Conservation (phyloP, 2,888 invertebrate genomes). For the Tethea ocularis region DNA sequence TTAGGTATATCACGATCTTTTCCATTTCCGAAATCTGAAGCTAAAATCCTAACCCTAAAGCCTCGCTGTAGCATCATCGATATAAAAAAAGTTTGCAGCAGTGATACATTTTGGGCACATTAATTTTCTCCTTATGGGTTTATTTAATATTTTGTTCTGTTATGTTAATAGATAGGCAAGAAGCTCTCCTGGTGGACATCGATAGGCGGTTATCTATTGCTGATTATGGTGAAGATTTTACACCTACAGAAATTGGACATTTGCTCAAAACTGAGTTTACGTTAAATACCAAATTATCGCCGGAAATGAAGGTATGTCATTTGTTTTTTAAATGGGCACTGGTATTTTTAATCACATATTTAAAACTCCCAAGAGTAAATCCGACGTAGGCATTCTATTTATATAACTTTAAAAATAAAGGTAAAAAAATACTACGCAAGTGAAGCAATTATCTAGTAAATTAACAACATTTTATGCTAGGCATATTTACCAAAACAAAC, state of each 20-base stretch:
- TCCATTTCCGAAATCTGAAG: not conserved
- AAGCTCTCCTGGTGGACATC: constrained; percentile 81
- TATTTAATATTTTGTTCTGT: not conserved
- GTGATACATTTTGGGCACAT: not conserved
- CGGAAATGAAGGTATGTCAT: constrained; percentile 72
- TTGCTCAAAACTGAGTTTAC: constrained; percentile 71
- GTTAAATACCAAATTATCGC: constrained; percentile 75
- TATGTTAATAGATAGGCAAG: constrained; percentile 80
- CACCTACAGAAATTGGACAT: constrained; percentile 75
- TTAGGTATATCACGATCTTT: no score
- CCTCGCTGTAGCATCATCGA: not conserved
- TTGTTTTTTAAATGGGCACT: not conserved
- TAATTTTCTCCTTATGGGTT: not conserved
- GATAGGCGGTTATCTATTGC: constrained; percentile 84
- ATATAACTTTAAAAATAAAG: no score
- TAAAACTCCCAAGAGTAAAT: no score
- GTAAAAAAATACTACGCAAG: no score
- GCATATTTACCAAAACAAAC: no score
- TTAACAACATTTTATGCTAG: no score
- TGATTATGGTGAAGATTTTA: constrained; percentile 88
- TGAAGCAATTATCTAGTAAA: no score
- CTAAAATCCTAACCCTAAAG: not conserved
- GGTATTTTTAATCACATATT: no score
- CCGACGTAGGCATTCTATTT: no score
- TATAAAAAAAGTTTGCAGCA: not conserved